Evolutionary conservation across 1,140 invertebrate species (phyloP).

Genomic region (Ceratina australensis): DNA sequence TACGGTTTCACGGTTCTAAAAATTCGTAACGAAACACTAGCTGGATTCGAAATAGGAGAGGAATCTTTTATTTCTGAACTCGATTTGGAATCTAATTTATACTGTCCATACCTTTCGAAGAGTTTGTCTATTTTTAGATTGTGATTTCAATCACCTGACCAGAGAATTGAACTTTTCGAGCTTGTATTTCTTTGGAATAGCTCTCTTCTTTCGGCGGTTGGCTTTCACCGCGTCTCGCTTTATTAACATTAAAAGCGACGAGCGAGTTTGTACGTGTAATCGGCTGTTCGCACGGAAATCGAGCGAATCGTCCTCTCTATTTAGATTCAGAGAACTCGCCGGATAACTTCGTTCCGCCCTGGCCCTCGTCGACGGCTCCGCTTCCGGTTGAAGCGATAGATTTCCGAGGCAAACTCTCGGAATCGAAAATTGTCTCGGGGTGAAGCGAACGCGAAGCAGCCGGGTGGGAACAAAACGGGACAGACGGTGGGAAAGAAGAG

Average conservation of each 20-base stretch:
- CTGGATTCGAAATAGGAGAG: no score
- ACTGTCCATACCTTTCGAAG: no score
- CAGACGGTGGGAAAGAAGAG: neutral
- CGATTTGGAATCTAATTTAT: no score
- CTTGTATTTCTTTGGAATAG: no score
- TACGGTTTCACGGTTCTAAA: no score
- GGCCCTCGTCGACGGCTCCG: slow-evolving; percentile 29
- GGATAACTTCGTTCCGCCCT: slow-evolving; percentile 53
- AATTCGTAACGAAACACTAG: no score
- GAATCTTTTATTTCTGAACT: no score
- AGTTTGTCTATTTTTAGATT: no score
- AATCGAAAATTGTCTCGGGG: slow-evolving; percentile 48
- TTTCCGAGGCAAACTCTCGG: slow-evolving; percentile 52
- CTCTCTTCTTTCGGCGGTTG: neutral
- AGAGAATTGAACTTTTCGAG: no score
- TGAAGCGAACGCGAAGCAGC: neutral
- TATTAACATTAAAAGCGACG: neutral
- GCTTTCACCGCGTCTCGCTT: neutral
- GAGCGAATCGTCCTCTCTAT: slow-evolving; percentile 51
- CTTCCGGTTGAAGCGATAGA: slow-evolving; percentile 49
- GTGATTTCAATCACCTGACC: no score
- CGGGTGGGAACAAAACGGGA: neutral
- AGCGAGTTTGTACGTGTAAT: slow-evolving; percentile 13
- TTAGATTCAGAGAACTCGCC: slow-evolving; percentile 46
- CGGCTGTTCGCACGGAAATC: slow-evolving; percentile 46